phyloP scores from a whole-genome alignment of 1,140 invertebrate species.

The Drosophila triauraria region DNA sequence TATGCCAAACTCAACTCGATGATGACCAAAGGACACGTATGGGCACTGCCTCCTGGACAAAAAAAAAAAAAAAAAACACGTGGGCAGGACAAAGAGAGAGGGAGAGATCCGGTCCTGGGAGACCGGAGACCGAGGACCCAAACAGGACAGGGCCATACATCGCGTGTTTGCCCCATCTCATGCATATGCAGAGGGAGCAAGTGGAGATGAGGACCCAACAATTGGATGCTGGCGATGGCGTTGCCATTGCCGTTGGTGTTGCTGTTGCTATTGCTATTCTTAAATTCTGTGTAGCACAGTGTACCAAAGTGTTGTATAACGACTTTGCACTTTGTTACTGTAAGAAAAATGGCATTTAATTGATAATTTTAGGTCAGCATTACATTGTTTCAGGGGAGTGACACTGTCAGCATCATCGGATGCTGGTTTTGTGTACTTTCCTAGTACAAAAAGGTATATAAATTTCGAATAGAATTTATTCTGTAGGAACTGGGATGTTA shows the following conservation, averaged over 20 bases:
- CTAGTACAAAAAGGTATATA: too few relatives aligned
- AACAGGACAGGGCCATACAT: slow-evolving; percentile 39
- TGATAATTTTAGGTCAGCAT: background rate
- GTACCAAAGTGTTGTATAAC: slow-evolving; percentile 25
- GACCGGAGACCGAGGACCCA: slow-evolving; percentile 28
- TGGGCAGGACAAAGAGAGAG: background rate
- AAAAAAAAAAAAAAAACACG: background rate
- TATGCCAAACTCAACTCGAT: slow-evolving; percentile 57
- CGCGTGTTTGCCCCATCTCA: slow-evolving; percentile 42
- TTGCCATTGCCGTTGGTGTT: background rate
- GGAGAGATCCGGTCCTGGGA: slow-evolving; percentile 20
- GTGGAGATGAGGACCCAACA: slow-evolving; percentile 5
- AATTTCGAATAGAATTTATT: too few relatives aligned
- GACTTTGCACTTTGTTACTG: slow-evolving; percentile 11
- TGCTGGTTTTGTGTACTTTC: too few relatives aligned
- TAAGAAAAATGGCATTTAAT: background rate
- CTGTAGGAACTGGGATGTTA: too few relatives aligned
- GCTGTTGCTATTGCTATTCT: background rate
- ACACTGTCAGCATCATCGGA: too few relatives aligned
- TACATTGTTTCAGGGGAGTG: too few relatives aligned
- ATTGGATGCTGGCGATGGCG: slow-evolving; percentile 39
- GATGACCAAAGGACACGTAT: slow-evolving; percentile 52
- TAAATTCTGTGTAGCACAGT: slow-evolving; percentile 13
- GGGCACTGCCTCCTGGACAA: slow-evolving; percentile 22
- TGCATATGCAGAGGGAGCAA: slow-evolving; percentile 19